Percentiles rank a stretch among this genome's conserved stretches.
Evolutionary conservation across 2,113 vertebrate species (phyloP).

Genomic region (Sander lucioperca): DNA sequence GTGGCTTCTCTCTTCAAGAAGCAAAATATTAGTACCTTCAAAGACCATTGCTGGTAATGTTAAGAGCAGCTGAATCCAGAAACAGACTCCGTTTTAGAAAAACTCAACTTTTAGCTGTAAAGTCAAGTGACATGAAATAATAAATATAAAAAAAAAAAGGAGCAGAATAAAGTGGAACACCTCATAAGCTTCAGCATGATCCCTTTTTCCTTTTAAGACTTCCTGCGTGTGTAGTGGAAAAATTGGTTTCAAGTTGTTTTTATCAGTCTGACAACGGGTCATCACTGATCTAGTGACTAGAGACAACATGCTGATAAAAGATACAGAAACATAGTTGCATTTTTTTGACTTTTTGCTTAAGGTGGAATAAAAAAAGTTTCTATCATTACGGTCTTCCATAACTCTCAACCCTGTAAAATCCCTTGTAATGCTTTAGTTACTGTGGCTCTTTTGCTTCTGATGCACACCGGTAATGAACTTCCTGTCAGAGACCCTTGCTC

Average conservation of each 20-base stretch:
- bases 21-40: neutral
- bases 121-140: neutral
- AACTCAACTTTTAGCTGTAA: neutral
- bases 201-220: neutral
- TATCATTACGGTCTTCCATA: neutral
- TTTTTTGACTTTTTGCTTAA: neutral
- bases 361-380: neutral
- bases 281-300: no score
- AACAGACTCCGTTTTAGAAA: neutral
- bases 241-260: neutral
- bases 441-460: neutral
- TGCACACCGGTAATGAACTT: neutral
- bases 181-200: neutral
- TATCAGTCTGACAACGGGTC: neutral
- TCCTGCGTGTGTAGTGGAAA: neutral
- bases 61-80: slow-evolving; percentile 8
- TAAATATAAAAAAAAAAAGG: slow-evolving; percentile 27
- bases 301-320: neutral
- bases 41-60: neutral
- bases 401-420: neutral
- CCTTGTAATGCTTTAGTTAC: neutral
- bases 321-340: neutral
- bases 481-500: neutral
- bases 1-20: neutral
- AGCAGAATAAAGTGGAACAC: neutral